A percentile compares a stretch with the other conserved stretches of the same genome.
phyloP scores from a whole-genome alignment of 2,888 invertebrate species.

The Cephus pygmeus region DNA sequence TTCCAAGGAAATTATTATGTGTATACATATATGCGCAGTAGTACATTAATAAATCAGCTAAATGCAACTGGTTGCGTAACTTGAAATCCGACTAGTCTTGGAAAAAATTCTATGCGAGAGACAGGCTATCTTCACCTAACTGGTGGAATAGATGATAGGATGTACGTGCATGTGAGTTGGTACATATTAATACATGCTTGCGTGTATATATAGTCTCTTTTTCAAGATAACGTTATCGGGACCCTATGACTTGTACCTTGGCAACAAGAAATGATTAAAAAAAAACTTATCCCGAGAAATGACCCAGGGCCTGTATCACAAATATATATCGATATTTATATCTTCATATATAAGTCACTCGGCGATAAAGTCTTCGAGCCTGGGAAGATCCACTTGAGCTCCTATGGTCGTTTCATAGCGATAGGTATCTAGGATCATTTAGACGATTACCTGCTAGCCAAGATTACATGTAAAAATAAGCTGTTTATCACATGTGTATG shows the following conservation, averaged over 20 bases:
- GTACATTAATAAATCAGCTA: background rate
- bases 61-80: constrained; percentile 17
- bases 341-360: background rate
- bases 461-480: background rate
- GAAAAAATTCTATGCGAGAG: constrained; percentile 15
- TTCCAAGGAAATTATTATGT: background rate
- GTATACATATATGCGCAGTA: background rate
- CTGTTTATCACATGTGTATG: background rate
- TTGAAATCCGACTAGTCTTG: constrained; percentile 19
- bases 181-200: background rate
- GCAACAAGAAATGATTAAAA: constrained; percentile 10
- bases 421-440: background rate
- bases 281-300: constrained; percentile 14
- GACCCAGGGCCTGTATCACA: background rate
- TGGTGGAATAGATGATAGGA: background rate
- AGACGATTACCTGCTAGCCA: background rate
- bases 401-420: background rate
- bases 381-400: background rate
- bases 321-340: background rate
- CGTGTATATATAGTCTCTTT: background rate
- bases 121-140: background rate
- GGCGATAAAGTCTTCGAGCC: background rate
- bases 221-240: constrained; percentile 35
- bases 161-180: background rate
- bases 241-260: constrained; percentile 30